Evolutionary conservation across 2,888 invertebrate genomes (phyloP).

Genomic region (Pollenia labialis): DNA sequence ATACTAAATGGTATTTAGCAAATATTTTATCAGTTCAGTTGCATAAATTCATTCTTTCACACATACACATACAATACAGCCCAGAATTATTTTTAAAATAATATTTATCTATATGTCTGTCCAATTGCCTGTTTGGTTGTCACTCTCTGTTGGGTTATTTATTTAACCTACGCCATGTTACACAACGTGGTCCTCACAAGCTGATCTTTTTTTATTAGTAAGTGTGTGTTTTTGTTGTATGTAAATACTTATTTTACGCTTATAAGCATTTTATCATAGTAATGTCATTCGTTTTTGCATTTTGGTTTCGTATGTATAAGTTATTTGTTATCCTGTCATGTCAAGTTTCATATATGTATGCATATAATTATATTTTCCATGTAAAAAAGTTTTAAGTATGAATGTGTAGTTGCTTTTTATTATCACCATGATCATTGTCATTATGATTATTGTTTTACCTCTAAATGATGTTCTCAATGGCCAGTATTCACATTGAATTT

Average conservation of each 20-base stretch:
- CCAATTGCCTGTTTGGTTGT: not conserved
- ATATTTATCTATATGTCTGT: constrained; percentile 34
- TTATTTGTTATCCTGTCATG: constrained; percentile 40
- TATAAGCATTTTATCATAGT: constrained; percentile 42
- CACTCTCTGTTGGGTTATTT: constrained; percentile 28
- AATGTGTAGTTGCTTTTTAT: not conserved
- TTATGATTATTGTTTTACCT: constrained; percentile 34
- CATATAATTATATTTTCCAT: constrained; percentile 2
- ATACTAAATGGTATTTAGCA: constrained; percentile 68
- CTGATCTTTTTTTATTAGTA: not conserved
- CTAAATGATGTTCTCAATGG: constrained; percentile 16
- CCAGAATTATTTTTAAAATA: constrained; percentile 16
- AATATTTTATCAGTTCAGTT: constrained; percentile 71
- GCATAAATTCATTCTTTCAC: constrained; percentile 41
- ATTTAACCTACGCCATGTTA: constrained; percentile 34
- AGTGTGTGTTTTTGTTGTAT: not conserved
- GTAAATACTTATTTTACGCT: constrained; percentile 9
- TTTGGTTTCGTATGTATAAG: constrained; percentile 15
- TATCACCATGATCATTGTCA: not conserved
- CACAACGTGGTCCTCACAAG: not conserved
- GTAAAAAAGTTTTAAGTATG: not conserved
- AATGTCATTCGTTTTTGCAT: constrained; percentile 38
- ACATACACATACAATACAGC: not conserved
- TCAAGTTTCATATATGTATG: constrained; percentile 3
- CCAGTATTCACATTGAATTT: constrained; percentile 35